Evolutionary conservation across 2,888 invertebrate genomes (phyloP), one percentile per base, ranked within the genome.

Genomic region (Opisthograptis luteolata): DNA sequence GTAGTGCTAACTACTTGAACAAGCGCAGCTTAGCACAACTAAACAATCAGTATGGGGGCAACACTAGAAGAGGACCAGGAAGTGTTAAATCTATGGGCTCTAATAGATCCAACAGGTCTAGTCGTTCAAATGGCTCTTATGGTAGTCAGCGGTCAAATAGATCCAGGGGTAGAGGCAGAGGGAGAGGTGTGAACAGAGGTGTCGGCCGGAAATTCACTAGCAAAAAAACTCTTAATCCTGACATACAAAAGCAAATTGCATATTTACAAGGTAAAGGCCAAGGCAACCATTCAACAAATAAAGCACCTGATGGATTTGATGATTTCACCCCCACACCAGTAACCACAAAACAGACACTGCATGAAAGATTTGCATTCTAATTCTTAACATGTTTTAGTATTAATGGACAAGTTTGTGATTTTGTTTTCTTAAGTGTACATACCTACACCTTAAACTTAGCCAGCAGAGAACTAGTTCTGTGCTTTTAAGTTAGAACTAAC

Each of bases 181-280:
- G 87, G 5, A 49, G 58, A 27, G 55, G 58, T 24, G 27, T 12
- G 5, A 50, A 28, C 36, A 69, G 86, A 15, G 84, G 84, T 1
- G 68, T 87, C 30, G 81, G 84, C 0, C 70, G 80, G 9, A 87
- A 87, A 1, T 88, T 88, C 74, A 67, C 76, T 4, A 84, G 80
- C 59, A 88, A 88, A 60, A 86, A 82, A 64, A 68, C 82, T 5
- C 67, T 91, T 7, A 85, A 91, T 72, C 73, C 82, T 0, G 82
- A 81, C 58, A 67, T 91, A 5, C 91, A 91, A 55, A 75, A 84
- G 58, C 87, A 91, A 70, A 91, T 91, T 54, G 91, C 91, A 43
- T 81, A 74, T 42, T 77, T 91, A 37, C 91, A 91, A 62, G 86
- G 87, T 22, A 87, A 86, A 67, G 64, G 67, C 10, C 77, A 68